Evolutionary conservation across 2,888 invertebrate genomes (phyloP), one percentile per base, ranked within the genome.

Genomic region (Chorisops tibialis): DNA sequence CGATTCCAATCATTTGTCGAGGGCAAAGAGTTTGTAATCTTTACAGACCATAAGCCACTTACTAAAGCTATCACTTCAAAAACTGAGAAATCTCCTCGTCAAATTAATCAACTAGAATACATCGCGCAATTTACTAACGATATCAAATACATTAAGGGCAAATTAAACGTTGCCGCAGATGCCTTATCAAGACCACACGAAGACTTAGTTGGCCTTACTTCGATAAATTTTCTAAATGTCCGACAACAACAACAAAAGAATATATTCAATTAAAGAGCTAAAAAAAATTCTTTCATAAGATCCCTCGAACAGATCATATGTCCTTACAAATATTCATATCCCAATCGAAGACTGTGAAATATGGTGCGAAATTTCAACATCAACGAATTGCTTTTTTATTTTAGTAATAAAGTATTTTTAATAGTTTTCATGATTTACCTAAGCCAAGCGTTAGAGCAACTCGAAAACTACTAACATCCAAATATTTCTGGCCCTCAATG

Each of bases 1-100:
- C 66, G 73, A 59, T 78, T 77, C 62, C 63, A 71, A 6, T 67
- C 72, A 24, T 70, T 74, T 68, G 48, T 77, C 0, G 77, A 79
- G 68, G 74, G 70, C 2, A 22, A 9, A n/a, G 9, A 22, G 1
- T 54, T 54, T 24, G 21, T 35, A 1, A 41, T 60, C 0, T 51
- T 50, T 11, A 51, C 47, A 14, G 30, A 60, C 11, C 49, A 50
- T 19, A 60, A 49, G 37, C 61, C 61, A 1, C 19, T 61, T 3
- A 61, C 52, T n/a, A 21, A 16, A 37, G 52, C 60, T 4, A 18
- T 48, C 7, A 22, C n/a, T 3, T 52, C 39, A 16, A 47, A 48
- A 6, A 21, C 58, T 12, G 0, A 62, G 70, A 47, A 16, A 69
- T 54, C 69, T 72, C 70, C 1, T 61, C 45, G 38, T 6, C 58